These are phyloP conservation scores for Lithophane semibrunnea DNA, from an alignment of 2,888 invertebrate genomes.

Conservation along the genomic window DNA sequence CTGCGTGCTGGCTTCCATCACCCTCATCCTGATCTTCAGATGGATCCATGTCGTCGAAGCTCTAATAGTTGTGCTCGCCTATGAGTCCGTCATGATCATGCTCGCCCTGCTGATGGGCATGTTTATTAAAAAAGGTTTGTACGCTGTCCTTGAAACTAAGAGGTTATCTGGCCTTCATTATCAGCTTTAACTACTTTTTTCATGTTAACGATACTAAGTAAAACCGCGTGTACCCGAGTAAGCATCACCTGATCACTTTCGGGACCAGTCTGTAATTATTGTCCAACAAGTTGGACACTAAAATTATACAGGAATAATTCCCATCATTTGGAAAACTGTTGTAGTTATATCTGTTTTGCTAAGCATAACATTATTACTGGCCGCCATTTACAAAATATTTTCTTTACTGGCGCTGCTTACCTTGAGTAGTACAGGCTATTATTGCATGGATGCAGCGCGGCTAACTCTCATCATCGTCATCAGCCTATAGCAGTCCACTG, in stretches of 20 bases:
- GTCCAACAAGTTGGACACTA: not conserved
- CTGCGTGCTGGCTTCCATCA: slow-evolving; percentile 77
- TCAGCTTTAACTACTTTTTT: not conserved
- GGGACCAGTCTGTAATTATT: not conserved
- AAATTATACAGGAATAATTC: not conserved
- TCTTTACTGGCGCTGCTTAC: not conserved
- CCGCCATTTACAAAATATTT: not conserved
- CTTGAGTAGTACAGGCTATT: no score
- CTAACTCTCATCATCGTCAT: no score
- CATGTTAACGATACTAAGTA: not conserved
- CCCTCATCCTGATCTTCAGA: slow-evolving; percentile 83
- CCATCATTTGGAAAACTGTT: no score
- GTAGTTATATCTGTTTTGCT: no score
- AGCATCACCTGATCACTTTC: no score
- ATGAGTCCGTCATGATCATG: slow-evolving; percentile 82
- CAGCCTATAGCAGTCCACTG: no score
- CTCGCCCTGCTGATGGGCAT: slow-evolving; percentile 82
- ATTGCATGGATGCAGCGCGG: not conserved
- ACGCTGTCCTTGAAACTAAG: not conserved
- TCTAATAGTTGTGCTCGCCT: slow-evolving; percentile 76
- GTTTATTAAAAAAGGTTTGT: slow-evolving; percentile 80
- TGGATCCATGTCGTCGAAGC: slow-evolving; percentile 83
- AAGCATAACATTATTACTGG: not conserved
- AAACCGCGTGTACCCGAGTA: not conserved
- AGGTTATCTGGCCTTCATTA: not conserved